phyloP scores from a whole-genome alignment of 2,797 vertebrate species.

The Sebastes oblongus region DNA sequence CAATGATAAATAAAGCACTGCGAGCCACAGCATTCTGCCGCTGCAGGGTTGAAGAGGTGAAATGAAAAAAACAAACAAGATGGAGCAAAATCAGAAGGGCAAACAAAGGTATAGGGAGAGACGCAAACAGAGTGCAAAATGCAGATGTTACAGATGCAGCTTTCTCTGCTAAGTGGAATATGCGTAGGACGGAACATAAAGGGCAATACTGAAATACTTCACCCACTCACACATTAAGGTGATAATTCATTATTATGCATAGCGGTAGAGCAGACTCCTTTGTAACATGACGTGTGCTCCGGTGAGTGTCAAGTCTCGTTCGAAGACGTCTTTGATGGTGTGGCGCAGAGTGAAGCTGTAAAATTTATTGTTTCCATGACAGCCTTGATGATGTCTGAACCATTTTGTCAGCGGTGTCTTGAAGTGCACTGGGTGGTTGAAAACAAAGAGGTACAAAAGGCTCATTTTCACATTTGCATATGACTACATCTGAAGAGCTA shows the following conservation, averaged over 20 bases:
- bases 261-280: conserved; percentile 43
- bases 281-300: conserved; percentile 49
- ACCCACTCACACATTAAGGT: conserved; percentile 70
- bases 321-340: conserved; percentile 48
- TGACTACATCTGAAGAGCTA: background rate
- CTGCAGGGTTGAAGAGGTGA: conserved; percentile 60
- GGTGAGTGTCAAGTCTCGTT: conserved; percentile 60
- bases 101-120: conserved; percentile 51
- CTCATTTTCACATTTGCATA: conserved; percentile 36
- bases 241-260: conserved; percentile 67
- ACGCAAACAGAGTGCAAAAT: conserved; percentile 57
- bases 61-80: conserved; percentile 34
- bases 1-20: conserved; percentile 85
- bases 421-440: conserved; percentile 26
- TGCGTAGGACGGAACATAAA: conserved; percentile 58
- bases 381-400: conserved; percentile 60
- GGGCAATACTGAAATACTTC: conserved; percentile 57
- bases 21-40: conserved; percentile 64
- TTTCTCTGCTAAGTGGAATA: background rate
- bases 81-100: conserved; percentile 62
- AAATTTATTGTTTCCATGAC: conserved; percentile 65
- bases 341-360: conserved; percentile 51
- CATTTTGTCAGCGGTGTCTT: conserved; percentile 49
- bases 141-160: conserved; percentile 51
- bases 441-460: conserved; percentile 31